A percentile compares a stretch with the other conserved stretches of the same genome.
These are phyloP conservation scores for Nesoenas mayeri DNA, from an alignment of 2,113 vertebrate genomes.

Conservation along the genomic window DNA sequence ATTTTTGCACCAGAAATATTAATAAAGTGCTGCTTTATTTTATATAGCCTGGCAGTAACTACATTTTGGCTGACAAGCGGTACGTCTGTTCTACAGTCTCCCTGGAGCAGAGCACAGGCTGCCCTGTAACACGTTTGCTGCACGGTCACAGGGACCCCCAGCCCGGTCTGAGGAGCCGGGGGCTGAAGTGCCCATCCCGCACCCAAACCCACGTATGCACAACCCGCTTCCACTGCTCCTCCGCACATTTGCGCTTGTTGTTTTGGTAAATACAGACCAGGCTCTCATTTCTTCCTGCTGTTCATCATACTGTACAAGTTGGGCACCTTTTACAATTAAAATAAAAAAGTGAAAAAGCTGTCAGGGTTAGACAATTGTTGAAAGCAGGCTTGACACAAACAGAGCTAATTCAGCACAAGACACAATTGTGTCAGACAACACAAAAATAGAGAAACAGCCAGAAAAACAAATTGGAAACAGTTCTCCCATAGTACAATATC, in stretches of 20 bases:
- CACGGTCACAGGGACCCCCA: not conserved
- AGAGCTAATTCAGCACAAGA: not conserved
- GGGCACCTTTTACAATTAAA: not conserved
- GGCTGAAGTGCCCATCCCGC: not conserved
- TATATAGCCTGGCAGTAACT: not conserved
- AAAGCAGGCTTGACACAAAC: not conserved
- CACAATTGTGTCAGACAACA: not conserved
- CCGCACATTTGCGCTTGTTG: not conserved
- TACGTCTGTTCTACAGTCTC: not conserved
- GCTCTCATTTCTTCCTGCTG: not conserved
- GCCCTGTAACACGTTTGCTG: not conserved
- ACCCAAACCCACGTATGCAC: not conserved
- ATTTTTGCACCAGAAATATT: not conserved
- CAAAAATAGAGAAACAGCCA: not conserved
- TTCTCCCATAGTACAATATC: not conserved
- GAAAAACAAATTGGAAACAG: not conserved
- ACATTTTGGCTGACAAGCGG: not conserved
- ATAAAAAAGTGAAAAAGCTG: not conserved
- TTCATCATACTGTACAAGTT: not conserved
- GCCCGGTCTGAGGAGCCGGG: accelerated
- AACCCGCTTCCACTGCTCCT: not conserved
- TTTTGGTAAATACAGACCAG: not conserved
- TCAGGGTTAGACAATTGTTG: not conserved
- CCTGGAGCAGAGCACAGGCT: not conserved
- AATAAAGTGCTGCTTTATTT: not conserved